These are phyloP conservation scores for Phainopepla nitens DNA, from an alignment of 2,113 vertebrate genomes.

Conservation along the genomic window DNA sequence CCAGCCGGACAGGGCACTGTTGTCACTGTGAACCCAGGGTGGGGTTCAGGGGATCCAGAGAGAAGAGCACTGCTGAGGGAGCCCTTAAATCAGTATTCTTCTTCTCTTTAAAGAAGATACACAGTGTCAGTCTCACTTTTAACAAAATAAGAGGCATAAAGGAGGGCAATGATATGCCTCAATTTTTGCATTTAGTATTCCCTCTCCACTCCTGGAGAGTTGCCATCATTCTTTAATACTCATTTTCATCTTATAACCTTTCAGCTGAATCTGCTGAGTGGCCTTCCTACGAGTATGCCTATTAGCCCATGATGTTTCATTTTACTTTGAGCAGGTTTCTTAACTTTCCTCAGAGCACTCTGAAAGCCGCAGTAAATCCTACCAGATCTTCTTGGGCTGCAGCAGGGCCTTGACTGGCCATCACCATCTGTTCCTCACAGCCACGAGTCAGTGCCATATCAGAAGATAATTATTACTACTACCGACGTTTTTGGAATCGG, in stretches of 20 bases:
- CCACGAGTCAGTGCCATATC: background rate
- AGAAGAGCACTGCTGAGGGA: background rate
- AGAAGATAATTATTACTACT: background rate
- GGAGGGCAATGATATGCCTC: background rate
- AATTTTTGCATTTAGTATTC: background rate
- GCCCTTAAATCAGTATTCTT: background rate
- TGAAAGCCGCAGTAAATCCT: background rate
- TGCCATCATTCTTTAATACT: background rate
- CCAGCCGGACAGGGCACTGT: background rate
- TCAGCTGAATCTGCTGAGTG: background rate
- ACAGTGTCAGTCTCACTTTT: background rate
- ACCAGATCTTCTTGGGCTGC: background rate
- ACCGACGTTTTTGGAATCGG: background rate
- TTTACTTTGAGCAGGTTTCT: background rate
- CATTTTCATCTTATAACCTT: background rate
- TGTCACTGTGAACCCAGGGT: background rate
- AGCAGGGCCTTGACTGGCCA: background rate
- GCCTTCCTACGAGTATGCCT: background rate
- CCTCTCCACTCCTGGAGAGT: background rate
- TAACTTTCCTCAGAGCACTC: background rate
- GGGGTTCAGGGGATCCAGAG: background rate
- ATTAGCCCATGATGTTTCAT: background rate
- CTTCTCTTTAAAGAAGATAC: background rate
- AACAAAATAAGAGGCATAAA: background rate
- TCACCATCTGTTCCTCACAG: background rate